phyloP scores from a whole-genome alignment of 2,888 invertebrate genomes.

The Phyllotreta cruciferae region DNA sequence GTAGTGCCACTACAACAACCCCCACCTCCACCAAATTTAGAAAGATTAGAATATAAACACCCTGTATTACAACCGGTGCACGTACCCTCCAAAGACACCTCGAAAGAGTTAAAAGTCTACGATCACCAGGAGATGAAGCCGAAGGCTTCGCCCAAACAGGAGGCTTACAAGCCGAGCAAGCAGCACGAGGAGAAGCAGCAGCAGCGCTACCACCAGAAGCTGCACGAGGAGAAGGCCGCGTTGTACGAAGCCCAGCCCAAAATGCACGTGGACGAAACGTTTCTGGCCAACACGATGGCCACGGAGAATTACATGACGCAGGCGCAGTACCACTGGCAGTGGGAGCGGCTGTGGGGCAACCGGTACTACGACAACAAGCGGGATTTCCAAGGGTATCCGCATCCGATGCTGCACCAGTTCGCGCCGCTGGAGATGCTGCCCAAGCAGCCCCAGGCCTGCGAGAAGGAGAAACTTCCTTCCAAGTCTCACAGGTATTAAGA shows the following conservation, averaged over 20 bases:
- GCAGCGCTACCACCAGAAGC: constrained; percentile 49
- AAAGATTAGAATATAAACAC: constrained; percentile 6
- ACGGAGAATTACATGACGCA: constrained; percentile 66
- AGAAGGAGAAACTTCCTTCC: constrained; percentile 52
- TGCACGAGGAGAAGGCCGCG: constrained; percentile 50
- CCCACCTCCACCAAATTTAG: background rate
- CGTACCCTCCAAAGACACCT: constrained; percentile 59
- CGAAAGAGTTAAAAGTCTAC: constrained; percentile 56
- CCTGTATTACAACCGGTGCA: constrained; percentile 20
- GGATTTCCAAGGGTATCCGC: constrained; percentile 54
- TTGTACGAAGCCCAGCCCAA: constrained; percentile 53
- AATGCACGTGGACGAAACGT: constrained; percentile 59
- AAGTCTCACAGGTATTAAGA: constrained; percentile 53
- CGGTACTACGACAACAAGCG: constrained; percentile 64
- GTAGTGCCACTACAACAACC: background rate
- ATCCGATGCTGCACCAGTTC: constrained; percentile 54
- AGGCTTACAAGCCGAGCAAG: constrained; percentile 45
- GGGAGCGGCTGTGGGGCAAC: constrained; percentile 68
- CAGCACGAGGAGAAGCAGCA: constrained; percentile 59
- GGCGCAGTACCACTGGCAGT: constrained; percentile 69
- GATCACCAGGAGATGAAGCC: constrained; percentile 35
- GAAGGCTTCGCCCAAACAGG: constrained; percentile 59
- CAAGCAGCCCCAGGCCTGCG: constrained; percentile 49
- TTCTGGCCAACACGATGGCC: constrained; percentile 69
- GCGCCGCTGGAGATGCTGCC: constrained; percentile 56